These are phyloP conservation scores for Trematocara zebra DNA, from an alignment of 2,113 vertebrate genomes.

Conservation along the genomic window DNA sequence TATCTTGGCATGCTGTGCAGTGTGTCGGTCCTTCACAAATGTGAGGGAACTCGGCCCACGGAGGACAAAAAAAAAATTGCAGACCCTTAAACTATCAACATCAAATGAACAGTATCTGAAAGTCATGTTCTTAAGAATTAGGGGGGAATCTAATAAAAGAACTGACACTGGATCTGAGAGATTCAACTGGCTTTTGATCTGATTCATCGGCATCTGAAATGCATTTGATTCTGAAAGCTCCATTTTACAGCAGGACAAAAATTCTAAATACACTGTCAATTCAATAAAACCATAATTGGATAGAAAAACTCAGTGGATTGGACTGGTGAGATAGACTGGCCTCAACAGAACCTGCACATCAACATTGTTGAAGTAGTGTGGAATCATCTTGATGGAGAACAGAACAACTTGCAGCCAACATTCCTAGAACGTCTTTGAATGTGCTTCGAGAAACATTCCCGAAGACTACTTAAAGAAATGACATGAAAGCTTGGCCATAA, in stretches of 20 bases:
- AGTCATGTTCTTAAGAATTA: background rate
- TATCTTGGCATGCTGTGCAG: background rate
- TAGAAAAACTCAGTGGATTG: background rate
- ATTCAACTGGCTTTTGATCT: rapidly evolving
- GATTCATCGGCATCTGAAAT: background rate
- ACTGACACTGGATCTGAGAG: background rate
- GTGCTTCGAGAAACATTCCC: rapidly evolving
- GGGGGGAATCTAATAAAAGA: rapidly evolving
- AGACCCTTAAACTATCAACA: background rate
- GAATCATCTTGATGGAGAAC: background rate
- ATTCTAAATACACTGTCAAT: background rate
- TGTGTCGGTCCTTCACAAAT: rapidly evolving
- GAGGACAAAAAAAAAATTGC: background rate
- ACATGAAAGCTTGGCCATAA: background rate
- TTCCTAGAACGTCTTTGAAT: rapidly evolving
- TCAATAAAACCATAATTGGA: background rate
- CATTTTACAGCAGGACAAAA: background rate
- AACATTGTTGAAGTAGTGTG: background rate
- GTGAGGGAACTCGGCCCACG: rapidly evolving
- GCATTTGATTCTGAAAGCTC: background rate
- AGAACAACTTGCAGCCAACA: background rate
- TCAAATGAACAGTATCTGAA: background rate
- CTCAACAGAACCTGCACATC: background rate
- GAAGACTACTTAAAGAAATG: background rate
- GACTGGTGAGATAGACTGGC: background rate